Conservation (phyloP, 2,797 vertebrate genomes). For the Myoxocephalus aenaeus region DNA sequence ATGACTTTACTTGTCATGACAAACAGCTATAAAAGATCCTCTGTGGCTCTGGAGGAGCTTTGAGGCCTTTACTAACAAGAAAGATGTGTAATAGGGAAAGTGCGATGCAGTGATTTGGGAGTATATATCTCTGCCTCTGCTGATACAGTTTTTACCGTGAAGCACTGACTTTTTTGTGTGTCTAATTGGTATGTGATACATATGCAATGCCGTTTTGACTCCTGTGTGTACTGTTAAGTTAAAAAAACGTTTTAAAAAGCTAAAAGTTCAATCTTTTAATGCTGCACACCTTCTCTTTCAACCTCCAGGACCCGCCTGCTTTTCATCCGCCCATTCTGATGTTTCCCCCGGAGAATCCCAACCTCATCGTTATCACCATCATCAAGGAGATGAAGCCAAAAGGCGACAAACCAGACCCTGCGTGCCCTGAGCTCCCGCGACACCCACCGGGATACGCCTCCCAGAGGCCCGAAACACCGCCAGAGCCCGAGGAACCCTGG, state of each 20-base stretch:
- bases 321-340: background rate
- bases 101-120: background rate
- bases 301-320: slow-evolving; percentile 35
- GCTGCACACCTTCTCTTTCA: background rate
- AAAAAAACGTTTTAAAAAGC: background rate
- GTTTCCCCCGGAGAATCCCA: slow-evolving; percentile 31
- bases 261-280: background rate
- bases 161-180: background rate
- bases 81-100: background rate
- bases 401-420: background rate
- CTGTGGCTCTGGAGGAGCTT: no score
- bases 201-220: background rate
- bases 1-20: background rate
- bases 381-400: background rate
- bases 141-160: background rate
- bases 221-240: background rate
- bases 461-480: background rate
- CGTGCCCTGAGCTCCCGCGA: accelerated
- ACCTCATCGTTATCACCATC: background rate
- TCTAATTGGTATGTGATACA: background rate
- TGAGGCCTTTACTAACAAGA: background rate
- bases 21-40: no score
- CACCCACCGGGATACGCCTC: slow-evolving; percentile 13
- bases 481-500: background rate
- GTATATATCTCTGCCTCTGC: background rate